Base-by-base conservation (phyloP, 2,888 invertebrate genomes). In the Saturnia pavonia region DNA sequence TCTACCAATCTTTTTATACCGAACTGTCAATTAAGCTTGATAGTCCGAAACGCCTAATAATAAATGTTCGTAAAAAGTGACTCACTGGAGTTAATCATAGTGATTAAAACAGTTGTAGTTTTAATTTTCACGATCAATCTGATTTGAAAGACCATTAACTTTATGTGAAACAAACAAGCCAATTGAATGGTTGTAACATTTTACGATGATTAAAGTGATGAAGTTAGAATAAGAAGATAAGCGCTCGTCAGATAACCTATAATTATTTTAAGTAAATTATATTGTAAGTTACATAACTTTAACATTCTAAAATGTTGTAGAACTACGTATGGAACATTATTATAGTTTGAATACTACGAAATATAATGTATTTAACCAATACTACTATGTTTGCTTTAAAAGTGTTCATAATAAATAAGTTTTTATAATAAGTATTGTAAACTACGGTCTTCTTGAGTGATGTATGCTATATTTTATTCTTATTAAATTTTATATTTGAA, bases 71-170 rank as follows among this genome's bases (percentile, higher is more conserved):
- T 40, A 65, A 65, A 63, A 65, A n/a, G 40, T 19, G 76, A 72
- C 73, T 70, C 72, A 74, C 74, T 74, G 67, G 70, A 72, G 71
- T 73, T 76, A 78, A 80, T 76, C 75, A 80, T 74, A 73, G 77
- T 80, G 78, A 81, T 83, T 75, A 79, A 68, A 45, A 27, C 54
- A 69, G 69, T 68, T 70, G 70, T 70, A 71, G 71, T 70, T 27
- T 60, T 72, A 40, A 65, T 72, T 72, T 74, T 74, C 70, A 70
- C 34, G 16, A 57, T 69, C 66, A 70, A 72, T 70, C 60, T 72
- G 48, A 68, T 70, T 68, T 70, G 69, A 70, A 70, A 72, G 63
- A 12, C 42, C 51, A 68, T 43, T 65, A 67, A 22, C 3, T 69
- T 48, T 51, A 69, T 65, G n/a, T 65, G 65, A 65, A 65, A 65